A percentile compares a stretch with the other conserved stretches of the same genome.
These are phyloP conservation scores for Nipponia nippon DNA, from an alignment of 2,113 vertebrate species.

Conservation along the genomic window DNA sequence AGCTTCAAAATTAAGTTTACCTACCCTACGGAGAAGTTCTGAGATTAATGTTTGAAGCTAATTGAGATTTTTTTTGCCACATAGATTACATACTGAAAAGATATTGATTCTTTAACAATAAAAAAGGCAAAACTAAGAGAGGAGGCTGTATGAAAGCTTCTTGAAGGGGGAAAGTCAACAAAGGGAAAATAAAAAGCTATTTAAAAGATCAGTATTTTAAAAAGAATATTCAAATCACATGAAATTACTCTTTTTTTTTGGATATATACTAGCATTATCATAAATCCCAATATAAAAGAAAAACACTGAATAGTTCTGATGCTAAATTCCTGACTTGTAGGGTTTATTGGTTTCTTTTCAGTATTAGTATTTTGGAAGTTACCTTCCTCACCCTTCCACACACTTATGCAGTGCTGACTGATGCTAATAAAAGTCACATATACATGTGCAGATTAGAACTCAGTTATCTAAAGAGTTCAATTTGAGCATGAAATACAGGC, in stretches of 20 bases:
- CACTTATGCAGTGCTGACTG: background rate
- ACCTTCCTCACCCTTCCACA: background rate
- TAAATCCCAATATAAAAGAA: background rate
- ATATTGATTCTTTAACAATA: background rate
- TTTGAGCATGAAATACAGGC: constrained; percentile 33
- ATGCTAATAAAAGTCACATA: background rate
- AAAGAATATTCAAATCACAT: background rate
- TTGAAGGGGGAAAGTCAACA: background rate
- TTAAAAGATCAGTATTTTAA: background rate
- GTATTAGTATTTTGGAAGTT: background rate
- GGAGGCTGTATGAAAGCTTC: background rate
- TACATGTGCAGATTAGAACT: background rate
- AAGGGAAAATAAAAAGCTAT: background rate
- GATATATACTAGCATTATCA: background rate
- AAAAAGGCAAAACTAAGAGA: background rate
- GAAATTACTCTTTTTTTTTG: background rate
- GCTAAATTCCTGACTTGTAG: background rate
- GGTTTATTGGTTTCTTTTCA: background rate
- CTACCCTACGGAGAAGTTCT: background rate
- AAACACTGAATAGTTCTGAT: background rate
- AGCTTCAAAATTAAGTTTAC: background rate
- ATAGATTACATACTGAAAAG: background rate
- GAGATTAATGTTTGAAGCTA: background rate
- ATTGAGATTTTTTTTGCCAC: background rate
- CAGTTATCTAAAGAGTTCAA: constrained; percentile 45